Evolutionary conservation across 2,113 vertebrate species (phyloP), one percentile per base, ranked within the genome.

Genomic region (Melanerpes formicivorus): DNA sequence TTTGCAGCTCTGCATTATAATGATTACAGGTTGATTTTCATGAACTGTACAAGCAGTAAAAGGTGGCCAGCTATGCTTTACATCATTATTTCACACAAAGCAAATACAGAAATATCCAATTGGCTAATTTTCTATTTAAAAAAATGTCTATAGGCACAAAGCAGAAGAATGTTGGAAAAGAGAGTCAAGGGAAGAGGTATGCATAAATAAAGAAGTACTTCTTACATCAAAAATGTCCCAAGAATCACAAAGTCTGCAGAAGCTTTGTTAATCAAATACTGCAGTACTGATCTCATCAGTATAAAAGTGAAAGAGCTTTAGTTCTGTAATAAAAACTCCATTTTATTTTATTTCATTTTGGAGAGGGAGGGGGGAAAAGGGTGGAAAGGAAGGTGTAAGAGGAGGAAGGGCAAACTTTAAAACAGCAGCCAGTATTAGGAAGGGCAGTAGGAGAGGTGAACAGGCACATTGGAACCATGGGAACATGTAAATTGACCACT

Each of bases 401-500:
- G 96, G 88, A 87, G 86, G 84, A 96, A 97, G 97, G 97, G 97
- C 97, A 97, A 96, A 98, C 97, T 98, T 98, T 97, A 98, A 98
- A 98, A 98, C 96, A 98, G 97, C 97, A 98, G 97, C 97, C 96
- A 96, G 94, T 97, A 94, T 80, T 75, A 93, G 95, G 94, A 95
- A 80, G 79, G 88, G 95, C 76, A 72, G 26, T 66, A 82, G 95
- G 79, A 88, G 75, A 90, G 87, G 96, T 97, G 95, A 97, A 97
- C 98, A 98, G 98, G 98, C 98, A 98, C 98, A 89, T 98, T 97
- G 98, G 98, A 98, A 98, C 97, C 96, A 97, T 97, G 97, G 97
- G 97, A 97, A 97, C 91, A 69, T 97, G 98, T 98, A 98, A 98
- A 98, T 96, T 95, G 97, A 98, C 97, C 98, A 98, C 98, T 98